Conservation (phyloP, 2,113 vertebrate genomes). For the Australoheros scitulus region DNA sequence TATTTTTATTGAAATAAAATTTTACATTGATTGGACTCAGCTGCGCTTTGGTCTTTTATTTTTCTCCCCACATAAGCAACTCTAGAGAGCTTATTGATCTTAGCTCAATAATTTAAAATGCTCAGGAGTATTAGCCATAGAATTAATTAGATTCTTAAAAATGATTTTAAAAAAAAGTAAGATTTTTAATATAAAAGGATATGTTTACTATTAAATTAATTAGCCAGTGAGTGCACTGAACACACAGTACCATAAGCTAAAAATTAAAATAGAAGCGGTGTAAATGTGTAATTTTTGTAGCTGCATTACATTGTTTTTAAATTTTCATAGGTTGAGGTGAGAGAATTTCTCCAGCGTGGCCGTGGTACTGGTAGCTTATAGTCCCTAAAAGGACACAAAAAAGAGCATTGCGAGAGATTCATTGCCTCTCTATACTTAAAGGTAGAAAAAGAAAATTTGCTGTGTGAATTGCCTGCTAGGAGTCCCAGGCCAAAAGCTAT, state of each 20-base stretch:
- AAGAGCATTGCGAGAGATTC: constrained; percentile 67
- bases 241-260: not conserved
- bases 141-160: not conserved
- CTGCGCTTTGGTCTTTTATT: constrained; percentile 31
- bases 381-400: not conserved
- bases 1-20: constrained; percentile 97
- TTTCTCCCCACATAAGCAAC: not conserved
- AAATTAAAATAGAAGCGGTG: not conserved
- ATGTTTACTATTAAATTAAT: not conserved
- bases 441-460: constrained; percentile 84
- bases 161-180: not conserved
- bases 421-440: constrained; percentile 75
- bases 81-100: constrained; percentile 8
- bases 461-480: constrained; percentile 79
- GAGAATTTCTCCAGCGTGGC: not conserved
- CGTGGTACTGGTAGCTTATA: not conserved
- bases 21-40: constrained; percentile 77
- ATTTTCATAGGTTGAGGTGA: not conserved
- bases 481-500: constrained; percentile 89
- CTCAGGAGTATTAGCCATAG: not conserved
- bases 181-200: not conserved
- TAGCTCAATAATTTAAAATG: not conserved
- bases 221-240: not conserved
- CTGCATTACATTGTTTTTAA: not conserved
- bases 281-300: not conserved